Percentiles rank a stretch among this genome's conserved stretches.
Conservation (phyloP, 2,888 invertebrate species). For the Molanna angustata region DNA sequence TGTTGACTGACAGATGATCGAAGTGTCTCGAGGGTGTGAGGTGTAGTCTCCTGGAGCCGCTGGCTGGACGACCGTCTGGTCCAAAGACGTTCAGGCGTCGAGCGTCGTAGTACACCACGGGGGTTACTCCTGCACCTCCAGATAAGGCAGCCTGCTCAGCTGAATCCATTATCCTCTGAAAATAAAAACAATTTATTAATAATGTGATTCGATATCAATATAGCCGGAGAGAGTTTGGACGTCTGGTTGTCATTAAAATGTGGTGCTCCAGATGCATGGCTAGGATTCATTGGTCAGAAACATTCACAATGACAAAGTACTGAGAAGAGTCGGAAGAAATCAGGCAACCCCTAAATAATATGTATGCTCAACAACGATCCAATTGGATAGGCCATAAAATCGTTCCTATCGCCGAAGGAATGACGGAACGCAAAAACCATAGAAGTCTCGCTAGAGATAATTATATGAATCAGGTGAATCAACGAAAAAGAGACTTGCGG, state of each 20-base stretch:
- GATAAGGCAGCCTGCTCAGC: constrained; percentile 85
- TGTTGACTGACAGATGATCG: constrained; percentile 81
- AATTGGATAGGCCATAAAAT: too few species aligned
- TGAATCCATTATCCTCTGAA: constrained; percentile 86
- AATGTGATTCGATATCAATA: constrained; percentile 6
- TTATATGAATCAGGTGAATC: not conserved
- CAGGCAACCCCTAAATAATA: too few species aligned
- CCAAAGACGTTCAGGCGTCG: constrained; percentile 77
- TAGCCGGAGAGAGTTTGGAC: too few species aligned
- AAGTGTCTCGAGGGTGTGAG: constrained; percentile 79
- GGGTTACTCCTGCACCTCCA: constrained; percentile 58
- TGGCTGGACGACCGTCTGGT: constrained; percentile 69
- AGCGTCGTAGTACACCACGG: constrained; percentile 68
- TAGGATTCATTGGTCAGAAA: too few species aligned
- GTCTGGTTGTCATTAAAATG: too few species aligned
- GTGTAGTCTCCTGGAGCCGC: constrained; percentile 67
- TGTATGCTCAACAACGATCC: too few species aligned
- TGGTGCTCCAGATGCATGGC: too few species aligned
- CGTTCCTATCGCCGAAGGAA: too few species aligned
- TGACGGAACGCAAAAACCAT: too few species aligned
- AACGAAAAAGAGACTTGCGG: not conserved
- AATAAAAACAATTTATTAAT: constrained; percentile 7
- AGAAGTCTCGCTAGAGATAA: not conserved
- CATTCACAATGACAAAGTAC: too few species aligned
- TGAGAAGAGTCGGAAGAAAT: too few species aligned